Evolutionary conservation across 2,113 vertebrate species (phyloP).

Genomic region (Ammodytes dubius): DNA sequence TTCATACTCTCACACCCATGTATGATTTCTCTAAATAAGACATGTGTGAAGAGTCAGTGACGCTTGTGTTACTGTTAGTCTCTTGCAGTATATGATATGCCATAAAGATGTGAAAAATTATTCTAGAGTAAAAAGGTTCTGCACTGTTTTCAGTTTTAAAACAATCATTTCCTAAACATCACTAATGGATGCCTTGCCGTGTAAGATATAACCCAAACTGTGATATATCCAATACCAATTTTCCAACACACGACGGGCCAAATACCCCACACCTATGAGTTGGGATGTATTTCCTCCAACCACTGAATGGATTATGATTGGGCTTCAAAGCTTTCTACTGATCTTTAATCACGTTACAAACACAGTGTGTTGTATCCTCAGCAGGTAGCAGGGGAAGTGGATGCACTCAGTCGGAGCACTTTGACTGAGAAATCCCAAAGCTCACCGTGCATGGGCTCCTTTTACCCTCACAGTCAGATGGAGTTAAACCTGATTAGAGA

Average conservation of each 20-base stretch:
- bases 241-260: background rate
- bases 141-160: background rate
- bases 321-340: constrained; percentile 53
- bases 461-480: constrained; percentile 28
- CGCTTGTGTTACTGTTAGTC: background rate
- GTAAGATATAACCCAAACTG: background rate
- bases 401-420: constrained; percentile 62
- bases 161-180: background rate
- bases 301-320: constrained; percentile 27
- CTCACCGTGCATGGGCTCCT: constrained; percentile 2
- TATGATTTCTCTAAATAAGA: background rate
- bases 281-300: constrained; percentile 34
- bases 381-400: constrained; percentile 66
- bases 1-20: too few species aligned
- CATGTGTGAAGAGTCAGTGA: background rate
- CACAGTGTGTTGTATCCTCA: constrained; percentile 55
- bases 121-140: background rate
- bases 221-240: constrained; percentile 26
- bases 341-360: constrained; percentile 73
- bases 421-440: constrained; percentile 44
- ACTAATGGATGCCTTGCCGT: background rate
- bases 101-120: background rate
- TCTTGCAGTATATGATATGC: background rate
- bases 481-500: constrained; percentile 73
- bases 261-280: constrained; percentile 15